Conservation (phyloP, 2,888 invertebrate genomes). For the Polyploca ridens region DNA sequence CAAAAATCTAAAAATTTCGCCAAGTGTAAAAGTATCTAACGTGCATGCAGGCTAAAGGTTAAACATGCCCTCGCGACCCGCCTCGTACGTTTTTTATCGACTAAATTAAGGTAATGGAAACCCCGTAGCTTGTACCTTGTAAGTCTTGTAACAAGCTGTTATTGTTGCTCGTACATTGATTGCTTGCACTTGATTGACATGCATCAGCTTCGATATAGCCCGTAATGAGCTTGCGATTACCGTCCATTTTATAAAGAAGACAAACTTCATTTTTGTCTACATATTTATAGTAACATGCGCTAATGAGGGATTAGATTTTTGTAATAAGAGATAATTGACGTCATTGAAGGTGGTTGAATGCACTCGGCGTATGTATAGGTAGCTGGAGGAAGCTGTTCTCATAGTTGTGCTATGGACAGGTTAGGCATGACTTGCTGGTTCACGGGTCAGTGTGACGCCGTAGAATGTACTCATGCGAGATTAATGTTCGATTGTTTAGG, state of each 20-base stretch:
- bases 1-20: not conserved
- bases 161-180: slow-evolving; percentile 63
- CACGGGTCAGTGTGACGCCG: slow-evolving; percentile 44
- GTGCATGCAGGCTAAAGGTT: slow-evolving; percentile 58
- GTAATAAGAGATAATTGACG: slow-evolving; percentile 26
- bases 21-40: slow-evolving; percentile 14
- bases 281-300: slow-evolving; percentile 41
- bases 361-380: not conserved
- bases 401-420: slow-evolving; percentile 14
- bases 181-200: slow-evolving; percentile 73
- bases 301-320: slow-evolving; percentile 52
- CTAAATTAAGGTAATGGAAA: slow-evolving; percentile 72
- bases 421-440: slow-evolving; percentile 23
- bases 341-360: slow-evolving; percentile 5
- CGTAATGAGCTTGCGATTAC: slow-evolving; percentile 72
- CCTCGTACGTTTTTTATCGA: slow-evolving; percentile 63
- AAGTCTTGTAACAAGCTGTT: slow-evolving; percentile 69
- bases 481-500: slow-evolving; percentile 37
- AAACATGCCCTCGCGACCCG: slow-evolving; percentile 62
- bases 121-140: slow-evolving; percentile 46
- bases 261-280: slow-evolving; percentile 55
- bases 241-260: slow-evolving; percentile 57
- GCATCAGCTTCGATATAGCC: slow-evolving; percentile 64
- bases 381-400: slow-evolving; percentile 3
- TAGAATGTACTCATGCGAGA: slow-evolving; percentile 39